These are phyloP conservation scores for Pteropus alecto DNA, from an alignment of 2,113 vertebrate genomes.

Conservation along the genomic window DNA sequence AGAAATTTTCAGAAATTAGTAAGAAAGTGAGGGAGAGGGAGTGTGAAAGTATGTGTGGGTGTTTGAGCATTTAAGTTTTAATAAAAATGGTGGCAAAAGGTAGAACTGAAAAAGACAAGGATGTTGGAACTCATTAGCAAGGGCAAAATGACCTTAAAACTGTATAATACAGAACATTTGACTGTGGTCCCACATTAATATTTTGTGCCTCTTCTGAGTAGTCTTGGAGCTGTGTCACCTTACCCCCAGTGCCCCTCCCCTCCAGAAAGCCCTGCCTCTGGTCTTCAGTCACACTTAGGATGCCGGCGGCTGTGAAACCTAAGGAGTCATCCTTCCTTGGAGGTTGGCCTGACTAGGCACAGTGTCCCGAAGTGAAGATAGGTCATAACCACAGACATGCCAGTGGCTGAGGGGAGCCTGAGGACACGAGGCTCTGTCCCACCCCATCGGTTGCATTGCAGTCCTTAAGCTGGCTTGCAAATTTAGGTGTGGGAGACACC, in stretches of 20 bases:
- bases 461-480: not conserved
- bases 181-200: not conserved
- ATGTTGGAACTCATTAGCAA: not conserved
- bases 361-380: not conserved
- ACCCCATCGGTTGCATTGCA: accelerated
- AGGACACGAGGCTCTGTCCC: not conserved
- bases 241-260: no score
- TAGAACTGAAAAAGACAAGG: not conserved
- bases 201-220: not conserved
- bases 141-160: not conserved
- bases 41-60: not conserved
- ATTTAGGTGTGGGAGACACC: not conserved
- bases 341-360: not conserved
- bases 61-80: not conserved
- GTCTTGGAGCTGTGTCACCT: not conserved
- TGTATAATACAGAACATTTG: not conserved
- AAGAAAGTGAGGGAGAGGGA: not conserved
- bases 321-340: not conserved
- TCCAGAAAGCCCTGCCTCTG: not conserved
- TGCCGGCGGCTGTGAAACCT: not conserved
- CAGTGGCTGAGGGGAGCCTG: not conserved
- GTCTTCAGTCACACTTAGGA: not conserved
- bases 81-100: not conserved
- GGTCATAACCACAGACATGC: not conserved
- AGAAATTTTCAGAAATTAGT: not conserved